Conservation (phyloP, 2,113 vertebrate genomes). For the Promerops cafer region DNA sequence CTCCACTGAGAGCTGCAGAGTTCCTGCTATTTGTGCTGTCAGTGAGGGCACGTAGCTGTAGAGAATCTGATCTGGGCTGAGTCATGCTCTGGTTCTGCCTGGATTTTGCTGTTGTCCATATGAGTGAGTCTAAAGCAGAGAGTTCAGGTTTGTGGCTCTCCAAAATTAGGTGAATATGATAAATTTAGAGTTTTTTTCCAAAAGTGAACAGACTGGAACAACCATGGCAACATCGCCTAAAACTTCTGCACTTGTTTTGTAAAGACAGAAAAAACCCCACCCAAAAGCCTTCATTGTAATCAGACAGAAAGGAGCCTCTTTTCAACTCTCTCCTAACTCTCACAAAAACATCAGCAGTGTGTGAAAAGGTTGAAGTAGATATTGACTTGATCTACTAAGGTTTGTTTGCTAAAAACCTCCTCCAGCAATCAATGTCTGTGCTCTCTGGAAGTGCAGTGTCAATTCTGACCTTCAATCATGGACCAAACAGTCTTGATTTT, state of each 20-base stretch:
- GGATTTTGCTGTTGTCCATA: not conserved
- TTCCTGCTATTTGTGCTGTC: not conserved
- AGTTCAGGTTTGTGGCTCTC: not conserved
- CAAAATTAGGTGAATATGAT: not conserved
- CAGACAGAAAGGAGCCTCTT: not conserved
- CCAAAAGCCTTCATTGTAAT: not conserved
- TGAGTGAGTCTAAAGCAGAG: not conserved
- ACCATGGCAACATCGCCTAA: accelerated
- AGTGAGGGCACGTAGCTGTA: not conserved
- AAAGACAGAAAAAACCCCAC: not conserved
- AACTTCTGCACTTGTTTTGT: not conserved
- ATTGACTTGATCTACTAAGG: constrained; percentile 11
- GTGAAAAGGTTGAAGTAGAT: constrained; percentile 6
- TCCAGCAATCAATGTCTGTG: constrained; percentile 24
- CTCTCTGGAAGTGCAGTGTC: not conserved
- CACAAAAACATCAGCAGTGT: not conserved
- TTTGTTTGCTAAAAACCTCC: constrained; percentile 19
- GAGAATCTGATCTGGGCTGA: not conserved
- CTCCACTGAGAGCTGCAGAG: not conserved
- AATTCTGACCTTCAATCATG: constrained; percentile 33
- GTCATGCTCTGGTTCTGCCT: not conserved
- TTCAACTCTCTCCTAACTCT: not conserved
- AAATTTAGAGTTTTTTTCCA: not conserved
- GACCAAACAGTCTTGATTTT: not conserved
- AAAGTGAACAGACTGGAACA: not conserved